A percentile compares a stretch with the other conserved stretches of the same genome.
Conservation (phyloP, 2,113 vertebrate genomes). For the Siniperca chuatsi region DNA sequence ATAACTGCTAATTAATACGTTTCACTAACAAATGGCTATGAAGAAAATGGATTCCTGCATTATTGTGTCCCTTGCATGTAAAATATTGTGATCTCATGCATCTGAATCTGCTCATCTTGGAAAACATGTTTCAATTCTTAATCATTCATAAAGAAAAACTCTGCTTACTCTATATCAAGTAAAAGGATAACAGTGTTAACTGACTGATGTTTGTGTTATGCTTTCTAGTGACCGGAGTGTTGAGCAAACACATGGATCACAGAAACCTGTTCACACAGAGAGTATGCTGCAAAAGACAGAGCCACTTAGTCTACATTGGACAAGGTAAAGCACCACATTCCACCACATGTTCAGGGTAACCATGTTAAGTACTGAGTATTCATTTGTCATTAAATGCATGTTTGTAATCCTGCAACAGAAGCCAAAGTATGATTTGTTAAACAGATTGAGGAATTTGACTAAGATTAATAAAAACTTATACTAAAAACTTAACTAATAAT, state of each 20-base stretch:
- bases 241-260: slow-evolving; percentile 62
- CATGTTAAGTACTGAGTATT: neutral
- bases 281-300: slow-evolving; percentile 85
- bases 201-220: slow-evolving; percentile 13
- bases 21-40: neutral
- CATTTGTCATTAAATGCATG: neutral
- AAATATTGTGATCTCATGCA: neutral
- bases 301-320: slow-evolving; percentile 81
- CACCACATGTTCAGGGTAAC: too few relatives aligned
- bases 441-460: too few relatives aligned
- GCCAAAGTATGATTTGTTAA: too few relatives aligned
- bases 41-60: neutral
- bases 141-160: neutral
- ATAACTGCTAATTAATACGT: neutral
- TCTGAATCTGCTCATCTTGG: neutral
- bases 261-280: slow-evolving; percentile 82
- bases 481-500: neutral
- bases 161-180: neutral
- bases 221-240: slow-evolving; percentile 67
- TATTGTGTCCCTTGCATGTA: neutral
- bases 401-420: neutral
- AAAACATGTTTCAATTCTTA: neutral
- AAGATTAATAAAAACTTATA: too few relatives aligned
- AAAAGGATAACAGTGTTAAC: neutral
- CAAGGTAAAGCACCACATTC: slow-evolving; percentile 69